Evolutionary conservation across 2,888 invertebrate genomes (phyloP).

Genomic region (Dermolepida albohirtum): DNA sequence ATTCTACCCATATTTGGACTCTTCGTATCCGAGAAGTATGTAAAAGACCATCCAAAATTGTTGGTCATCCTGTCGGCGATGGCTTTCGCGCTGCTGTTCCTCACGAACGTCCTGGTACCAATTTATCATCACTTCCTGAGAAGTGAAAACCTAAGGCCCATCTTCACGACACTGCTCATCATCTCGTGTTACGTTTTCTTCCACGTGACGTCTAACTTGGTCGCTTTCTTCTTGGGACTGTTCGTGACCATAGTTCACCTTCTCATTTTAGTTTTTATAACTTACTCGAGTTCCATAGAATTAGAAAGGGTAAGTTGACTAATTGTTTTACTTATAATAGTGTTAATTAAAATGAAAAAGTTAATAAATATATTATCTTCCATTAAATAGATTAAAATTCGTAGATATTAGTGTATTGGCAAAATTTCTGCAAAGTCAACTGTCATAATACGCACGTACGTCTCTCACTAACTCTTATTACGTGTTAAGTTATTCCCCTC

Average conservation of each 20-base stretch:
- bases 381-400: too few relatives aligned
- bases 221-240: conserved; percentile 77
- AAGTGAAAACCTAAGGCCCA: conserved; percentile 70
- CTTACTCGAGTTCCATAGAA: conserved; percentile 60
- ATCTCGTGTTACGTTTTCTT: conserved; percentile 87
- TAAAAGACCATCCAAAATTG: conserved; percentile 49
- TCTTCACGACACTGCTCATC: conserved; percentile 78
- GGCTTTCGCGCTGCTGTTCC: conserved; percentile 62
- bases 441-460: too few relatives aligned
- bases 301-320: conserved; percentile 42
- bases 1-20: conserved; percentile 65
- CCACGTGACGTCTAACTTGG: conserved; percentile 79
- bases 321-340: conserved; percentile 22
- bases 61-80: conserved; percentile 63
- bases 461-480: too few relatives aligned
- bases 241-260: conserved; percentile 77
- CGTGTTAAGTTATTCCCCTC: too few relatives aligned
- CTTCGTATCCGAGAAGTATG: conserved; percentile 64
- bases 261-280: conserved; percentile 69
- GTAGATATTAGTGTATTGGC: too few relatives aligned
- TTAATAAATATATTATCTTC: too few relatives aligned
- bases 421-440: too few relatives aligned
- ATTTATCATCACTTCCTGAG: conserved; percentile 70
- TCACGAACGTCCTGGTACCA: conserved; percentile 74
- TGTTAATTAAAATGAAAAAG: too few relatives aligned